These are phyloP conservation scores for Tragelaphus scriptus DNA, from an alignment of 2,113 vertebrate species.

Conservation along the genomic window DNA sequence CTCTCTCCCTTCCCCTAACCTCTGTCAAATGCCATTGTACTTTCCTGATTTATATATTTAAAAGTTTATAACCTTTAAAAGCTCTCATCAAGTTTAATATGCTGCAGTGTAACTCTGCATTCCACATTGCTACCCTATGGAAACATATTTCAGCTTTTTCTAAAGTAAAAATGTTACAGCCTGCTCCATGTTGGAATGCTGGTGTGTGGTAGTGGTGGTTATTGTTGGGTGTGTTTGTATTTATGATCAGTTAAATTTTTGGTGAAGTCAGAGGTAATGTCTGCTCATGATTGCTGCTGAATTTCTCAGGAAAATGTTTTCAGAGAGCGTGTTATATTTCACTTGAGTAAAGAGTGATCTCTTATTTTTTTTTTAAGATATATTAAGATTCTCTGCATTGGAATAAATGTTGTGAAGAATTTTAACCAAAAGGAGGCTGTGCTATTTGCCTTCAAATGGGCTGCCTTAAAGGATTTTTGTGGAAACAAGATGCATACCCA, in stretches of 20 bases:
- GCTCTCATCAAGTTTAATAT: not conserved
- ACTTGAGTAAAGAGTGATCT: not conserved
- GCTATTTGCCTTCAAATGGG: not conserved
- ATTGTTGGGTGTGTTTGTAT: not conserved
- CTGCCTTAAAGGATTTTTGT: not conserved
- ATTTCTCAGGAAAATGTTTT: not conserved
- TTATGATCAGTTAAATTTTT: not conserved
- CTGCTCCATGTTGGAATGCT: not conserved
- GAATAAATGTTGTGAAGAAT: not conserved
- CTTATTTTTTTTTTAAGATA: not conserved
- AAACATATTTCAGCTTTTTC: not conserved
- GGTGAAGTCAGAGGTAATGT: not conserved
- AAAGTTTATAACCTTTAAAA: not conserved
- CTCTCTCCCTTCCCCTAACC: accelerated
- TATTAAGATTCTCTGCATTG: not conserved
- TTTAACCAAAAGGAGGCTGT: not conserved
- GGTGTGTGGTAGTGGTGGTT: not conserved
- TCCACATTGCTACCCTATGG: not conserved
- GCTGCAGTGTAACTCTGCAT: not conserved
- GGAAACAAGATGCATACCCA: not conserved
- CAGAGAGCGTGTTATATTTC: not conserved
- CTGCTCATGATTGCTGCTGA: not conserved
- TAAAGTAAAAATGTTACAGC: not conserved
- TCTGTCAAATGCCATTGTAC: not conserved
- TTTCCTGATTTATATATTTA: not conserved